Conservation (phyloP, 2,888 invertebrate genomes). For the Caenorhabditis macrosperma region DNA sequence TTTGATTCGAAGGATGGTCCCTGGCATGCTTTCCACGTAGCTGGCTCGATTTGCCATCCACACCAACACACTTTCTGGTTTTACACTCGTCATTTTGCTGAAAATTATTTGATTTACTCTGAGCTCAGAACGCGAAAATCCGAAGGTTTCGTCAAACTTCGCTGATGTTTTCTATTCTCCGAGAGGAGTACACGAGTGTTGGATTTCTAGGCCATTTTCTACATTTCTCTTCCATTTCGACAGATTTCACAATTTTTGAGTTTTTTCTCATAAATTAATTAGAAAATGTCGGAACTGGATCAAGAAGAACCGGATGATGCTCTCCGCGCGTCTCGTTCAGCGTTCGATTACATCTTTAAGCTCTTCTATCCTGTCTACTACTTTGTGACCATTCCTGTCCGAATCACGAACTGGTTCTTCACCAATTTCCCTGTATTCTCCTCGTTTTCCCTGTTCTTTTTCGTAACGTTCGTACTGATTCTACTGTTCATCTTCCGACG, state of each 20-base stretch:
- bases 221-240: neutral
- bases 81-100: constrained; percentile 22
- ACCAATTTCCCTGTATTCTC: constrained; percentile 53
- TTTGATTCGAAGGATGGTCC: constrained; percentile 62
- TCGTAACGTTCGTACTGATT: constrained; percentile 36
- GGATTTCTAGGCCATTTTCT: neutral
- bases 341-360: constrained; percentile 43
- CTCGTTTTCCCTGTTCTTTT: constrained; percentile 49
- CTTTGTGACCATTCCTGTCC: constrained; percentile 46
- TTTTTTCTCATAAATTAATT: neutral
- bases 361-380: constrained; percentile 50
- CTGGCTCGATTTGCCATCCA: constrained; percentile 50
- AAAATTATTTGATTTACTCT: neutral
- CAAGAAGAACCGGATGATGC: constrained; percentile 41
- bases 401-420: constrained; percentile 49
- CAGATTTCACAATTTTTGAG: neutral
- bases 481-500: constrained; percentile 43
- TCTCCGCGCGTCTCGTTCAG: constrained; percentile 32
- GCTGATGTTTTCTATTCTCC: neutral
- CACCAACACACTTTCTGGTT: constrained; percentile 38
- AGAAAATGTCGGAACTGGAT: constrained; percentile 27
- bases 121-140: neutral
- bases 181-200: neutral
- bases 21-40: constrained; percentile 56
- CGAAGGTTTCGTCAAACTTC: neutral